phyloP scores from a whole-genome alignment of 2,113 vertebrate species.

The Nothobranchius kuhntae region DNA sequence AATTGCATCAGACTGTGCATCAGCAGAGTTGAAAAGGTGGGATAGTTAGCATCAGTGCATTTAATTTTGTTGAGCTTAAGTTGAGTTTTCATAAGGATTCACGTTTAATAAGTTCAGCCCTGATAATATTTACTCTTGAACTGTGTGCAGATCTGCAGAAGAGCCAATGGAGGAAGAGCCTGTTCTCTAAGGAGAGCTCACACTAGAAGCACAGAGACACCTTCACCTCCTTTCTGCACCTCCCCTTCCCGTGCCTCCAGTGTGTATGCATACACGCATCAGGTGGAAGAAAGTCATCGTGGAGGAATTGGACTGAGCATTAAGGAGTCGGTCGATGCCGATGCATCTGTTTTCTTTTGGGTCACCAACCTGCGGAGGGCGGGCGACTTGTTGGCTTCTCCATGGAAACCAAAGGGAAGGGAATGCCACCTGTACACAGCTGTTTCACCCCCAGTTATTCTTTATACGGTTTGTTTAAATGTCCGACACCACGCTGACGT shows the following conservation, averaged over 20 bases:
- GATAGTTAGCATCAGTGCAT: no score
- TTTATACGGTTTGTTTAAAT: neutral
- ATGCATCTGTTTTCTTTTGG: conserved; percentile 18
- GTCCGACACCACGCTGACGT: conserved; percentile 45
- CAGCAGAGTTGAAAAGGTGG: no score
- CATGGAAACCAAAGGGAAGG: conserved; percentile 36
- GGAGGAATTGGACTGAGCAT: conserved; percentile 36
- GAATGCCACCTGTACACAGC: conserved; percentile 42
- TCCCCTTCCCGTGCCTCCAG: conserved; percentile 44
- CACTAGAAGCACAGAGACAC: conserved; percentile 46
- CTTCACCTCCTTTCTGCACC: conserved; percentile 61
- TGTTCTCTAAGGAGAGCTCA: conserved; percentile 67
- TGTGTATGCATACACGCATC: conserved; percentile 30
- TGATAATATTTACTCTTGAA: neutral
- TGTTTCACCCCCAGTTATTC: conserved; percentile 17
- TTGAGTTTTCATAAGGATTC: no score
- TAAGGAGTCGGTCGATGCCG: conserved; percentile 16
- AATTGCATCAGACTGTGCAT: no score
- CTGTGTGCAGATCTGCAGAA: conserved; percentile 59
- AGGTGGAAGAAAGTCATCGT: conserved; percentile 15
- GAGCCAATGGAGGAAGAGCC: conserved; percentile 76
- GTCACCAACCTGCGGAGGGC: conserved; percentile 36
- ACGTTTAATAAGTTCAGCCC: no score
- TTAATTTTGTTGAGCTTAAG: no score
- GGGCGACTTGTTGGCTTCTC: conserved; percentile 64